Conservation (phyloP, 2,797 vertebrate genomes). For the Siniperca undulata region DNA sequence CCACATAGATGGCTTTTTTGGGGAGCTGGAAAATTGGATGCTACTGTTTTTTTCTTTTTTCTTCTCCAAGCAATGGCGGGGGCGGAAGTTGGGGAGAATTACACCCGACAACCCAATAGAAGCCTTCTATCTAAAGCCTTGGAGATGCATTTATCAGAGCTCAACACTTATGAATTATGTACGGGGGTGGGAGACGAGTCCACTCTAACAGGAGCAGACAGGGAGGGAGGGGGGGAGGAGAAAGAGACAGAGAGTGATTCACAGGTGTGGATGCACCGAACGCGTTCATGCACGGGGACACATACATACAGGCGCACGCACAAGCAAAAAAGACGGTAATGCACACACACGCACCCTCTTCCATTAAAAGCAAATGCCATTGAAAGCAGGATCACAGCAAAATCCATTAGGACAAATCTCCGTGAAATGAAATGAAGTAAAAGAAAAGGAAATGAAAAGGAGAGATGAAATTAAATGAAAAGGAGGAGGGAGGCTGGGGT, state of each 20-base stretch:
- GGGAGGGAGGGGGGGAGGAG: neutral
- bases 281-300: neutral
- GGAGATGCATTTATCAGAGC: conserved; percentile 75
- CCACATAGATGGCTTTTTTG: conserved; percentile 78
- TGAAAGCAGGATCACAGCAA: conserved; percentile 74
- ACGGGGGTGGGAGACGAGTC: conserved; percentile 61
- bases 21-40: conserved; percentile 73
- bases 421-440: conserved; percentile 82
- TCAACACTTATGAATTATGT: conserved; percentile 80
- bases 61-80: conserved; percentile 12
- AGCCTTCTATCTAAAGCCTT: conserved; percentile 70
- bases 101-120: conserved; percentile 58
- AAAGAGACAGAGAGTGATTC: conserved; percentile 39
- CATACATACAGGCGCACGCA: neutral
- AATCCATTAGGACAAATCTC: conserved; percentile 84
- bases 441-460: conserved; percentile 69
- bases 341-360: conserved; percentile 33
- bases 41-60: conserved; percentile 41
- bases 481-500: conserved; percentile 45
- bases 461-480: conserved; percentile 73
- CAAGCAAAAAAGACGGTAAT: neutral
- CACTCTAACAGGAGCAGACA: conserved; percentile 50
- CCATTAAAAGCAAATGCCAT: conserved; percentile 75
- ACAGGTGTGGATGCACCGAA: conserved; percentile 42
- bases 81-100: conserved; percentile 64